Evolutionary conservation across 2,888 invertebrate species (phyloP), one percentile per base, ranked within the genome.

Genomic region (Parnassius smintheus): DNA sequence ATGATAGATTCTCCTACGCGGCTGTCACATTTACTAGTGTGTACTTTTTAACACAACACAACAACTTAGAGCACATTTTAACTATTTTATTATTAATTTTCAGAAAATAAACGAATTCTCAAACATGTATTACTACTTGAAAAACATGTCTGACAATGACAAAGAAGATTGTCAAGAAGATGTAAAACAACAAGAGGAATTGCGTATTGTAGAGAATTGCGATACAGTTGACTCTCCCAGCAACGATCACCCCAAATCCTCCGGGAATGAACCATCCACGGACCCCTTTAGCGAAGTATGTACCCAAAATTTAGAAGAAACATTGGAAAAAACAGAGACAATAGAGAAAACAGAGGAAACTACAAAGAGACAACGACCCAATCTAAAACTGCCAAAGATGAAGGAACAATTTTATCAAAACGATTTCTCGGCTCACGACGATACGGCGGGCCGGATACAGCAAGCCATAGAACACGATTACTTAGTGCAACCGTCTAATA

Each of bases 101-200:
- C 91, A 96, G 95, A 95, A 96, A 94, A 96, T 97, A 93, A 96
- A 96, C 82, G 96, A 96, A 82, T 95, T 97, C 78, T 95, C 96
- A 58, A 96, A 95, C 78, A 96, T 96, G 94, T 97, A 97, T 81
- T 95, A 96, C 75, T 96, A 96, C 81, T 93, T 97, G 75, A 96
- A 96, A 83, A 96, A 96, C 68, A 95, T 96, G 85, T 94, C 94
- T 49, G 92, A 93, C 69, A 91, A 89, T 63, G 86, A 91, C 61
- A 92, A 92, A 72, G 94, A 94, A 66, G 93, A 93, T 52, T 81
- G 84, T 1, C 82, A 86, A 52, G 85, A 87, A 64, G 66, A 65
- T 35, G 59, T 49, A 12, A 61, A 86, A 91, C 64, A 92, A 54
- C 64, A 92, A 54, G 83, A 89, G 61, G 73, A 86, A 70, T 71